phyloP scores from a whole-genome alignment of 2,888 invertebrate species.

The Muschampia plurimacula region DNA sequence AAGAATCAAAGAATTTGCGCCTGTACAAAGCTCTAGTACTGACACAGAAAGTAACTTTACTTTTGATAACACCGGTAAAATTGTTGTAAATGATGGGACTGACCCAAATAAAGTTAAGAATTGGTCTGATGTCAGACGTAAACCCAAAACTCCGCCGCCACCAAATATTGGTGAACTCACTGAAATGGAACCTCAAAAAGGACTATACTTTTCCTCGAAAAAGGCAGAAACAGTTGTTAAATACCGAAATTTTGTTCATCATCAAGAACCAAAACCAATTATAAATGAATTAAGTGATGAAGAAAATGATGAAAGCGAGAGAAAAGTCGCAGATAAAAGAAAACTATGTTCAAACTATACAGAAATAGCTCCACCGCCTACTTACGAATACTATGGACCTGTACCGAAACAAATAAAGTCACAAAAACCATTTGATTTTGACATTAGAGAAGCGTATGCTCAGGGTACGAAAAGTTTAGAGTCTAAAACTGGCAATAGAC shows the following conservation, averaged over 20 bases:
- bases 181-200: slow-evolving; percentile 54
- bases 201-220: slow-evolving; percentile 70
- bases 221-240: slow-evolving; percentile 57
- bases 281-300: slow-evolving; percentile 67
- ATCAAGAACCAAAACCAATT: slow-evolving; percentile 64
- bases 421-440: slow-evolving; percentile 71
- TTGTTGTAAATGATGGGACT: slow-evolving; percentile 44
- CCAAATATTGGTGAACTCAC: slow-evolving; percentile 56
- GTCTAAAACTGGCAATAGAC: slow-evolving; percentile 62
- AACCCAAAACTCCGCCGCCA: slow-evolving; percentile 58
- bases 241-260: slow-evolving; percentile 72
- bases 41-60: slow-evolving; percentile 53
- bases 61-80: slow-evolving; percentile 68
- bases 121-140: slow-evolving; percentile 74
- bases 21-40: slow-evolving; percentile 70
- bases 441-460: slow-evolving; percentile 74
- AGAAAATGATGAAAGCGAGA: slow-evolving; percentile 45
- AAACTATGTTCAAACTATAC: slow-evolving; percentile 50
- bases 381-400: slow-evolving; percentile 87
- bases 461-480: slow-evolving; percentile 77
- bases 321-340: slow-evolving; percentile 50
- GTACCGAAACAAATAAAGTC: slow-evolving; percentile 62
- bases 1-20: slow-evolving; percentile 92
- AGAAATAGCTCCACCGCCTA: slow-evolving; percentile 88
- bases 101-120: slow-evolving; percentile 50